Evolutionary conservation across 2,113 vertebrate genomes (phyloP), one percentile per base, ranked within the genome.

Genomic region (Erpornis zantholeuca): DNA sequence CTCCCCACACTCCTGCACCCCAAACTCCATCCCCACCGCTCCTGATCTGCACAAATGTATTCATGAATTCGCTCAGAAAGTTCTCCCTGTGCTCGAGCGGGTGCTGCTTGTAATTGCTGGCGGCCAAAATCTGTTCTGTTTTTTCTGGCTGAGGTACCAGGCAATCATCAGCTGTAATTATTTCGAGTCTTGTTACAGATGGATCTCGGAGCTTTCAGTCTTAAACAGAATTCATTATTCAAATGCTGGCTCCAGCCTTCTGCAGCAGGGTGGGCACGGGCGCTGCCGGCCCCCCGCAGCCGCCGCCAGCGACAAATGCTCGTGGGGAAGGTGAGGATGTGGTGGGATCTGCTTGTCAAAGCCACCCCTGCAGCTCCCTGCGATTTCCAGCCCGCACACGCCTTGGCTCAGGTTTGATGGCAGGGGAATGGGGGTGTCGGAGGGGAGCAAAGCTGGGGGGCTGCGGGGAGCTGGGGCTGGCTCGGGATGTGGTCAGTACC

Each of bases 141-240:
- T 98, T 98, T 98, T 96, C 98, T 98, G 98, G 98, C 98, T 98
- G 98, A 98, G 97, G 96, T 97, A 97, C 97, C 97, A 98, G 94
- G 98, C 98, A 98, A 98, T 98, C 98, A 98, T 98, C 97, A 97
- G 97, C 97, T 97, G 97, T 97, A 98, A 98, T 98, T 98, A 98
- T 98, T 98, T 98, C 87, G 87, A 98, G 97, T 97, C 98, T 98
- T 97, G 98, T 98, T 98, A 98, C 98, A 98, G 98, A 98, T 98
- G 98, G 98, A 98, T 98, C 97, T 97, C 96, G 28, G 65, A 98
- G 97, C 97, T 98, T 97, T 97, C 97, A 94, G 97, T 97, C 98
- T 98, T 97, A 97, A 98, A 86, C 95, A 92, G 97, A 98, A 98
- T 98, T 98, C 97, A 97, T 98, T 98, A 98, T 98, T 97, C 97